phyloP scores from a whole-genome alignment of 2,888 invertebrate species.

The Timandra comae region DNA sequence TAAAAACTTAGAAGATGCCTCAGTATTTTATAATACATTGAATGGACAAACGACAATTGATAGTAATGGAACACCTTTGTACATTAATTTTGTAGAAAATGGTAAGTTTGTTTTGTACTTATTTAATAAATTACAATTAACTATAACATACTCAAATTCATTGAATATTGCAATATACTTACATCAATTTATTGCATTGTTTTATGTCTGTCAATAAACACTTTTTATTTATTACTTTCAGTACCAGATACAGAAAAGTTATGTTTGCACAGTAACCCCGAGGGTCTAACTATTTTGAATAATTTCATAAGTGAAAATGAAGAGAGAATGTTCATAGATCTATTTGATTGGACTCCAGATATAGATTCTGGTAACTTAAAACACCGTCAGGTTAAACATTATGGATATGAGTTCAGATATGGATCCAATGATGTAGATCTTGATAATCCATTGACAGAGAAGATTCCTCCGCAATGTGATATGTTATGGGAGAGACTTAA shows the following conservation, averaged over 20 bases:
- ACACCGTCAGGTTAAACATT: conserved; percentile 91
- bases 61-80: conserved; percentile 78
- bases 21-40: conserved; percentile 71
- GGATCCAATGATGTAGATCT: conserved; percentile 90
- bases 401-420: conserved; percentile 94
- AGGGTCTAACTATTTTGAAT: conserved; percentile 82
- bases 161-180: background rate
- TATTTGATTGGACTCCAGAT: conserved; percentile 71
- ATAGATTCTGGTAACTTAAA: conserved; percentile 75
- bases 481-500: conserved; percentile 79
- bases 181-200: background rate
- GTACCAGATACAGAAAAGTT: conserved; percentile 54
- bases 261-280: conserved; percentile 67
- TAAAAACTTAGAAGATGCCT: conserved; percentile 63
- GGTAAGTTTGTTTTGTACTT: conserved; percentile 60
- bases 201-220: background rate
- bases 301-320: conserved; percentile 84
- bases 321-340: conserved; percentile 78
- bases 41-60: conserved; percentile 78
- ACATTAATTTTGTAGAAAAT: conserved; percentile 79
- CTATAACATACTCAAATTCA: background rate
- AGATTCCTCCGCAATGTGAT: conserved; percentile 83
- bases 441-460: conserved; percentile 77
- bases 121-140: background rate
- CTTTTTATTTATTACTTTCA: conserved; percentile 29